Conservation (phyloP, 2,113 vertebrate genomes). For the Daubentonia madagascariensis region DNA sequence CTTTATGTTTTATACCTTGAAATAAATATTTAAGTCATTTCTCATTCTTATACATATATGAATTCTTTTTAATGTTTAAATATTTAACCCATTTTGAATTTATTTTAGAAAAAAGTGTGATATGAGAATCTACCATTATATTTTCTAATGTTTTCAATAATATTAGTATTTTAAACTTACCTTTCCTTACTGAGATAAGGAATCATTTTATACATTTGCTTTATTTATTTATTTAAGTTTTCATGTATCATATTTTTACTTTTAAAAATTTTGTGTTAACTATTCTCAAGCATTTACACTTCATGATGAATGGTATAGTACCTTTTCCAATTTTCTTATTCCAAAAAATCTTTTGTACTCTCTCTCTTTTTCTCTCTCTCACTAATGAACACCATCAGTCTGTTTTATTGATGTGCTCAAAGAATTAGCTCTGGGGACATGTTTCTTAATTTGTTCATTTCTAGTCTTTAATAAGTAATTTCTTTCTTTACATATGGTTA, state of each 20-base stretch:
- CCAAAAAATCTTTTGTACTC: not conserved
- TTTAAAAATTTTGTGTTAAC: not conserved
- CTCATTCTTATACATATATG: not conserved
- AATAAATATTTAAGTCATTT: not conserved
- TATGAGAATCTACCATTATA: not conserved
- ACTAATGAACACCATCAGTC: not conserved
- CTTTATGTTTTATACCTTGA: not conserved
- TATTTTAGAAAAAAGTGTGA: not conserved
- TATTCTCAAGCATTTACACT: not conserved
- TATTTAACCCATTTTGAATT: not conserved
- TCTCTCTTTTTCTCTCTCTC: not conserved
- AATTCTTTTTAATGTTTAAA: not conserved
- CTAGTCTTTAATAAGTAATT: not conserved
- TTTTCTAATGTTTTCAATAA: not conserved
- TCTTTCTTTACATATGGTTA: not conserved
- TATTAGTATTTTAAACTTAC: not conserved
- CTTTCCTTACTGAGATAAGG: not conserved
- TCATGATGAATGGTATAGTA: not conserved
- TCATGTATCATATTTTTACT: not conserved
- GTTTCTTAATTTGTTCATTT: conserved; percentile 6
- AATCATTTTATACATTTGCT: not conserved
- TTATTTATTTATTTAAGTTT: not conserved
- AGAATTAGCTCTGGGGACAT: not conserved
- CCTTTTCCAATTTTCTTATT: not conserved
- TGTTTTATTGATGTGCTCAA: not conserved